Evolutionary conservation across 2,797 vertebrate genomes (phyloP).

Genomic region (Salarias fasciatus): DNA sequence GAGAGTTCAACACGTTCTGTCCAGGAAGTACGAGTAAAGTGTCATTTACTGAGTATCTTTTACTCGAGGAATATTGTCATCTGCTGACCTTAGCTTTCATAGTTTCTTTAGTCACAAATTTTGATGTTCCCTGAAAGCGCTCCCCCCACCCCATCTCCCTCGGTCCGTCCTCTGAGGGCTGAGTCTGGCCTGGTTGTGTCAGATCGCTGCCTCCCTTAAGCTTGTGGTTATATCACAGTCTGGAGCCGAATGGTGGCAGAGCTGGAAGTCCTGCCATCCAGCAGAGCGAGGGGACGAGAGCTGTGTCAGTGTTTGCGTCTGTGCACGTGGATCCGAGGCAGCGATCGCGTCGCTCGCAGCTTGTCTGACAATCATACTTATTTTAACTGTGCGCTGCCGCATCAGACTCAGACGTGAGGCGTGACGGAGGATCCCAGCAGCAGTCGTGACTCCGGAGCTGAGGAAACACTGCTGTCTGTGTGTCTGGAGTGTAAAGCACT

Average conservation of each 20-base stretch:
- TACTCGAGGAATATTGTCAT: slow-evolving; percentile 25
- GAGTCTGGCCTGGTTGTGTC: slow-evolving; percentile 65
- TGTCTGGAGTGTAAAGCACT: no score
- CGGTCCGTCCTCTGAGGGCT: slow-evolving; percentile 38
- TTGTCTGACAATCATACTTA: slow-evolving; percentile 7
- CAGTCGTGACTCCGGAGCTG: background rate
- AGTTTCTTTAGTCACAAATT: slow-evolving; percentile 22
- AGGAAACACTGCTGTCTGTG: background rate
- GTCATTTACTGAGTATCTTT: slow-evolving; percentile 1
- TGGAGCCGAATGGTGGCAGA: slow-evolving; percentile 24
- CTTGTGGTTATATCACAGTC: slow-evolving; percentile 41
- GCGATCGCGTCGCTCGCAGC: background rate
- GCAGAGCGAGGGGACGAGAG: slow-evolving; percentile 4
- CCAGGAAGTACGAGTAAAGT: background rate
- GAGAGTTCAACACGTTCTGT: background rate
- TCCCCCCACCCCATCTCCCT: slow-evolving; percentile 2
- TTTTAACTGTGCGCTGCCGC: slow-evolving; percentile 11
- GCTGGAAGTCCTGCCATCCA: slow-evolving; percentile 30
- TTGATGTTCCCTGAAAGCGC: slow-evolving; percentile 47
- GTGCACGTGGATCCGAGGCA: slow-evolving; percentile 9
- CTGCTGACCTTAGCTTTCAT: slow-evolving; percentile 51
- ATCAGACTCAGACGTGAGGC: background rate
- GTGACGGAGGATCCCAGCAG: slow-evolving; percentile 16
- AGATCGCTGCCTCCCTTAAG: slow-evolving; percentile 54
- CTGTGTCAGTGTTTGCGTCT: slow-evolving; percentile 29